These are phyloP conservation scores for Agrypnus murinus DNA, from an alignment of 2,888 invertebrate species.

Conservation along the genomic window DNA sequence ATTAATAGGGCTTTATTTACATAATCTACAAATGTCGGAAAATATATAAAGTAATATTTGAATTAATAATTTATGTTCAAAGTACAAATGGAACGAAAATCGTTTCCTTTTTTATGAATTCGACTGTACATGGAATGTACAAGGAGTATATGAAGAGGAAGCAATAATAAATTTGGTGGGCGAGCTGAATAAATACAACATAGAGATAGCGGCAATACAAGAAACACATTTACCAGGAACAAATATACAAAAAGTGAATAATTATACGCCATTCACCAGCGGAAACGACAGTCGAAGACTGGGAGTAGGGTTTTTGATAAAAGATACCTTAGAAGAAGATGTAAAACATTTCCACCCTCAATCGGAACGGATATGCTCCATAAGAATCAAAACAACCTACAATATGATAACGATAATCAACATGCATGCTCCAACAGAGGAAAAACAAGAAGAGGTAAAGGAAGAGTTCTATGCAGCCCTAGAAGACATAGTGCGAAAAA, in stretches of 20 bases:
- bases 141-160: not conserved
- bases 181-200: not conserved
- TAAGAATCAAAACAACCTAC: no score
- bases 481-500: no score
- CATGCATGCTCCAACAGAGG: constrained; percentile 2
- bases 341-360: not conserved
- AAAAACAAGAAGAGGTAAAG: constrained; percentile 3
- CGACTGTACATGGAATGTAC: not conserved
- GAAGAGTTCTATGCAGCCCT: not conserved
- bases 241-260: not conserved
- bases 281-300: not conserved
- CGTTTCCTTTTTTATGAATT: no score
- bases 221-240: not conserved
- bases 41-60: no score
- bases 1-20: no score
- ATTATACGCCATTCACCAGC: not conserved
- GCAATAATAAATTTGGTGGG: not conserved
- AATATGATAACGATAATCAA: not conserved
- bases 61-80: no score
- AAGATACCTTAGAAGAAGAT: no score
- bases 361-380: not conserved
- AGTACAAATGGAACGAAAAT: no score
- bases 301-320: not conserved
- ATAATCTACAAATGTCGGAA: no score
- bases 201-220: not conserved